Evolutionary conservation across 2,113 vertebrate genomes (phyloP).

Genomic region (Apus apus): DNA sequence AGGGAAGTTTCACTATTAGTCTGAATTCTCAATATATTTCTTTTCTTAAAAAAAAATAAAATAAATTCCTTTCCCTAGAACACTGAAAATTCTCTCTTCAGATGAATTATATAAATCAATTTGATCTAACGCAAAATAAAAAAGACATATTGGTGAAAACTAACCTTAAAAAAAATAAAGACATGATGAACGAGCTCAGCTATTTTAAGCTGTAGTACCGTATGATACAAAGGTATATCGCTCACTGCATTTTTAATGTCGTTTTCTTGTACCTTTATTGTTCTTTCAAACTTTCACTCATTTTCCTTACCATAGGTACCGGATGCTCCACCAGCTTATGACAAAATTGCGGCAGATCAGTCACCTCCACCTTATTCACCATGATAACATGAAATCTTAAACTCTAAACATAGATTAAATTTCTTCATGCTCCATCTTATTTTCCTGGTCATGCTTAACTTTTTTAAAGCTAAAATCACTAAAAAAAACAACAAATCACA

Average conservation of each 20-base stretch:
- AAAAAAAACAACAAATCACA: neutral
- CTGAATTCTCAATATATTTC: neutral
- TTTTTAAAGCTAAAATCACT: neutral
- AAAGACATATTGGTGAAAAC: neutral
- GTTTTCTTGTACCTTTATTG: neutral
- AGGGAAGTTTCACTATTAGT: neutral
- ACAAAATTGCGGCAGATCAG: constrained; percentile 82
- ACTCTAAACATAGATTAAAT: neutral
- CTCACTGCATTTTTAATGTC: neutral
- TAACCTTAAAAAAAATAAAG: neutral
- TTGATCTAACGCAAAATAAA: neutral
- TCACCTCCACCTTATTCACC: constrained; percentile 89
- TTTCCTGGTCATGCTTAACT: neutral
- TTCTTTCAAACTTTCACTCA: neutral
- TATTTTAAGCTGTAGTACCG: neutral
- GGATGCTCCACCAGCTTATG: constrained; percentile 91
- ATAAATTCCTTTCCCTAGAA: neutral
- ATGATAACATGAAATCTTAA: constrained; percentile 61
- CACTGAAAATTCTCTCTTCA: neutral
- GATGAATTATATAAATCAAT: neutral
- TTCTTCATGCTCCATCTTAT: neutral
- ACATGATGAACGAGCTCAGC: neutral
- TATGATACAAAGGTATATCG: neutral
- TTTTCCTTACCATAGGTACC: constrained; percentile 79
- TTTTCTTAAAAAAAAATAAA: neutral